A percentile compares a stretch with the other conserved stretches of the same genome.
These are phyloP conservation scores for Helleia helle DNA, from an alignment of 2,888 invertebrate species.

Conservation along the genomic window DNA sequence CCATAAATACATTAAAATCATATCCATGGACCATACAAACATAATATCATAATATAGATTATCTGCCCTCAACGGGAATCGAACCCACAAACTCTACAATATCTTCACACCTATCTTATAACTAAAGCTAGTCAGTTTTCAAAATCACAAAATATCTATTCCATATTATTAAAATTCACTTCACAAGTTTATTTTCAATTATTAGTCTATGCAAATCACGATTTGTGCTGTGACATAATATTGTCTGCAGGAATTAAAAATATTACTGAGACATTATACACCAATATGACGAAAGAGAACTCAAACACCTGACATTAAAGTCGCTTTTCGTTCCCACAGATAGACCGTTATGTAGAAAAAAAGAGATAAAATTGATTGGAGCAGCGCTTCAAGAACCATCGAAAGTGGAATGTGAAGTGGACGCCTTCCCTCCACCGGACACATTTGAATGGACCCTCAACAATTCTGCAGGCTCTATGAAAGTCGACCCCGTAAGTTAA, in stretches of 20 bases:
- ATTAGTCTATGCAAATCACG: not conserved
- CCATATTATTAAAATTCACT: not conserved
- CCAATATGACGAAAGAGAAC: not conserved
- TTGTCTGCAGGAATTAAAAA: not conserved
- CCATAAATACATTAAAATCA: no score
- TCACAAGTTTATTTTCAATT: not conserved
- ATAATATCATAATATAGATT: no score
- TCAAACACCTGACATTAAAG: not conserved
- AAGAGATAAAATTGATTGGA: conserved; percentile 87
- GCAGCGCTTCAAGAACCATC: conserved; percentile 88
- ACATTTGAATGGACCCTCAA: conserved; percentile 93
- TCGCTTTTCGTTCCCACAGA: conserved; percentile 65
- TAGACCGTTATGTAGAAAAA: conserved; percentile 86
- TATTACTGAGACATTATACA: not conserved
- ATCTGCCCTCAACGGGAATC: no score
- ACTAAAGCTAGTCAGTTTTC: no score
- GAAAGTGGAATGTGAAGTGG: conserved; percentile 86
- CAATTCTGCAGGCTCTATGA: conserved; percentile 87
- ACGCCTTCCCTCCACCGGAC: conserved; percentile 87
- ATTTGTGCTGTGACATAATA: not conserved
- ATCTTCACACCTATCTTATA: no score
- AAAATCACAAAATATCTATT: no score
- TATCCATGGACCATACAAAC: no score
- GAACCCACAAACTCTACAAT: no score
- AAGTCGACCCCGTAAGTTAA: conserved; percentile 72